phyloP scores from a whole-genome alignment of 2,888 invertebrate species.

The Andrena minutula region DNA sequence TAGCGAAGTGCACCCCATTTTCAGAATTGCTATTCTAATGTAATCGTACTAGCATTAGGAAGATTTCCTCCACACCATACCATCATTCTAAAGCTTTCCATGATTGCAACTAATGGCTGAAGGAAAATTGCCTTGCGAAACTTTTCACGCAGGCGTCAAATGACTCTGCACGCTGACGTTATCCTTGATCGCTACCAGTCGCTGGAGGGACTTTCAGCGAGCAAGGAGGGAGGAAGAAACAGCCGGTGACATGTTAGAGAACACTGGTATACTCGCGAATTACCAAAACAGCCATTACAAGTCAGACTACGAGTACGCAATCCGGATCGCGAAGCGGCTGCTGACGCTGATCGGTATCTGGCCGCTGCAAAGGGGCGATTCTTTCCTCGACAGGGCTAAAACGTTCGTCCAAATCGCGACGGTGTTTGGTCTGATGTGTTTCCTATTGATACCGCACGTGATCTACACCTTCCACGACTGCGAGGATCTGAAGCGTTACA shows the following conservation, averaged over 20 bases:
- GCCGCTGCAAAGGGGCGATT: slow-evolving; percentile 76
- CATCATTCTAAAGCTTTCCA: not conserved
- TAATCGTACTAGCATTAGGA: too few relatives aligned
- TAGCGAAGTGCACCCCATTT: not conserved
- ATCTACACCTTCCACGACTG: slow-evolving; percentile 79
- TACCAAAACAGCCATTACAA: slow-evolving; percentile 69
- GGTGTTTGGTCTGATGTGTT: slow-evolving; percentile 77
- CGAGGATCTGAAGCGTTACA: slow-evolving; percentile 77
- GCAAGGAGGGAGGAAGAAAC: not conserved
- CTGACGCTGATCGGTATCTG: slow-evolving; percentile 80
- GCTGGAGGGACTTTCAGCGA: too few relatives aligned
- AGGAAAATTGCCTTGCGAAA: slow-evolving; percentile 8
- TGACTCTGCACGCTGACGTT: too few relatives aligned
- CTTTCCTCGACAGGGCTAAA: slow-evolving; percentile 52
- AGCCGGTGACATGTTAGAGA: not conserved
- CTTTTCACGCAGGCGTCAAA: slow-evolving; percentile 49
- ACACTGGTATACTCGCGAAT: not conserved
- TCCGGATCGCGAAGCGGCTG: slow-evolving; percentile 74
- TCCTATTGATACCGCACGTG: slow-evolving; percentile 77
- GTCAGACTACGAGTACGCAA: slow-evolving; percentile 75
- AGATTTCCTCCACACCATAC: not conserved
- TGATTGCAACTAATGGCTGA: not conserved
- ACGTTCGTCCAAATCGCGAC: slow-evolving; percentile 68
- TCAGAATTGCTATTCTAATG: not conserved
- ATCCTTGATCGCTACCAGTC: not conserved